Conservation (phyloP, 1,140 invertebrate species). For the Meloidogyne floridensis region DNA sequence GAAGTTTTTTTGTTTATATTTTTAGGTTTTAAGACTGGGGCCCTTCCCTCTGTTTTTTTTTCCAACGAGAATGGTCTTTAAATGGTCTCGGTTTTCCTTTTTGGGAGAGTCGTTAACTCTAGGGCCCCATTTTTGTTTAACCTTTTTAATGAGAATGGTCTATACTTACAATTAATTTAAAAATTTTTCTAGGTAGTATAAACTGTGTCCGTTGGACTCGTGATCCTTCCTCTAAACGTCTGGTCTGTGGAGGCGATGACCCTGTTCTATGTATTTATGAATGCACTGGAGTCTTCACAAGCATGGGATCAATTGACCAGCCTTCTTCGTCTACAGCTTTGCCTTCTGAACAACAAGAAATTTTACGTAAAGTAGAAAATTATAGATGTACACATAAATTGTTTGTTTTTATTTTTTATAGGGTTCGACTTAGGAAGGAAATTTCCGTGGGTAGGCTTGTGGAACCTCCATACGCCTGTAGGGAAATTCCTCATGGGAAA, state of each 20-base stretch:
- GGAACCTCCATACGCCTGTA: too few relatives aligned
- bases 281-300: conserved; percentile 23
- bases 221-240: background rate
- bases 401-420: conserved; percentile 6
- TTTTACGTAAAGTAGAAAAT: conserved; percentile 19
- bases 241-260: conserved; percentile 36
- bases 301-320: conserved; percentile 13
- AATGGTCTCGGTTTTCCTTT: too few relatives aligned
- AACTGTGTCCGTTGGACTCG: conserved; percentile 35
- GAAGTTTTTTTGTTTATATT: conserved; percentile 3
- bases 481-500: too few relatives aligned
- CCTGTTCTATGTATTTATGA: conserved; percentile 39
- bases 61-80: too few relatives aligned
- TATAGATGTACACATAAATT: conserved; percentile 33
- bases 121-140: too few relatives aligned
- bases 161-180: background rate
- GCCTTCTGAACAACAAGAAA: background rate
- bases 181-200: conserved; percentile 26
- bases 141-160: too few relatives aligned
- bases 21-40: background rate
- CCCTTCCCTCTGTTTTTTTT: too few relatives aligned
- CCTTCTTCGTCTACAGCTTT: background rate
- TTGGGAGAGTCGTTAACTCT: too few relatives aligned
- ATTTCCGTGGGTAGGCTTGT: too few relatives aligned
- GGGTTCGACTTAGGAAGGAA: too few relatives aligned